A percentile compares a stretch with the other conserved stretches of the same genome.
Evolutionary conservation across 2,888 invertebrate genomes (phyloP).

Genomic region (Lycia hirtaria): DNA sequence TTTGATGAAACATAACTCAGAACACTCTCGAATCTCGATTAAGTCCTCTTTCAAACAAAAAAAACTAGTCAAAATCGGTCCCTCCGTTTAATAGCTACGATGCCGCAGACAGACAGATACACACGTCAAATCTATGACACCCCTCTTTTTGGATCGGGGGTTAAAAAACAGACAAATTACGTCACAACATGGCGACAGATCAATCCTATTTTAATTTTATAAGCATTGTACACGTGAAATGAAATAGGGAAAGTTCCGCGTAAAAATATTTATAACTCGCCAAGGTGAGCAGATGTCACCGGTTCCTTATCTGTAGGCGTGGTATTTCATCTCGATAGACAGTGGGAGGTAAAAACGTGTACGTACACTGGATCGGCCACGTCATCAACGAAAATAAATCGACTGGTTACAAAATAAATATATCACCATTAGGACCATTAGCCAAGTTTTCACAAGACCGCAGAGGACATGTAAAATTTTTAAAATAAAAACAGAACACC

Average conservation of each 20-base stretch:
- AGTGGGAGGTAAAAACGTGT: constrained; percentile 34
- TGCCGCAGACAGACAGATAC: too few species aligned
- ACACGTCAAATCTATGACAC: too few species aligned
- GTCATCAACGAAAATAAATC: constrained; percentile 49
- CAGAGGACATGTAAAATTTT: constrained; percentile 44
- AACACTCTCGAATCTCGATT: too few species aligned
- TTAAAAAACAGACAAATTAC: too few species aligned
- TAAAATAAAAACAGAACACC: constrained; percentile 4
- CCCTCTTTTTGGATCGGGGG: too few species aligned
- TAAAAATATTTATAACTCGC: constrained; percentile 45
- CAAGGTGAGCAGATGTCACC: constrained; percentile 62
- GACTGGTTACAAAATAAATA: constrained; percentile 38
- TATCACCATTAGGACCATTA: constrained; percentile 20
- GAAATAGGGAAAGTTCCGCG: constrained; percentile 10
- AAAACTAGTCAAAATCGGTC: too few species aligned
- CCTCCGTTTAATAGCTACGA: too few species aligned
- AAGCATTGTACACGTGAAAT: neutral
- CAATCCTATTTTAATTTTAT: too few species aligned
- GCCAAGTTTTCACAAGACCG: constrained; percentile 34
- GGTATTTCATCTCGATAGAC: constrained; percentile 37
- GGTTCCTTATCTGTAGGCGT: constrained; percentile 57
- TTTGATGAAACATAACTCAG: too few species aligned
- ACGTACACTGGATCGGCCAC: constrained; percentile 5
- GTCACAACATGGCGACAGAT: too few species aligned
- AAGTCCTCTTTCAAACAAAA: too few species aligned